Base-by-base conservation (phyloP, 1,140 invertebrate species). In the Trichonephila clavata region DNA sequence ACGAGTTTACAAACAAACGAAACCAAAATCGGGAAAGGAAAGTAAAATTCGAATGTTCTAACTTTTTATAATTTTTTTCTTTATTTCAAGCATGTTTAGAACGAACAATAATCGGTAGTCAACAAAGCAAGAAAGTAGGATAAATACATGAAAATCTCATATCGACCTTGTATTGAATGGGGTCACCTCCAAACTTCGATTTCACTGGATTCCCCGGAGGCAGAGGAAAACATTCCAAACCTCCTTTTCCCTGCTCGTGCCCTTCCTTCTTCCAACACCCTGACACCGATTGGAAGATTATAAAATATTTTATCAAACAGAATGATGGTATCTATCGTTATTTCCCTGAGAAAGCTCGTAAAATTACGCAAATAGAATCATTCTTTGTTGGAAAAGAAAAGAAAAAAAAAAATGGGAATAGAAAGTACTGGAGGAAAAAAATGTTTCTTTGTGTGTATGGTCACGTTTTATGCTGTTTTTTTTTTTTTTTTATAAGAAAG, bases 101-200 rank as follows among this genome's bases (percentile, higher is more conserved):
- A 10, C 50, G 0, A 50, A 77, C 13, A 2, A 5, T 27, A 77
- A 39, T 20, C 10, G 27, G 5, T 77, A 27, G 71, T 5, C 32
- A 39, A 7, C 27, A 77, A 32, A 77, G 1, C 71, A 16, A 18
- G 71, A 77, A 77, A 77, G 71, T 77, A 39, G 27, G 32, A 77
- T 77, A 39, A 39, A 77, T 77, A 6, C 27, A 77, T 32, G 71
- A 77, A 77, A 77, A 77, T 39, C 14, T 27, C 3, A 13, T 13
- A 5, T 39, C 32, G 71, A 77, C 71, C 71, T 77, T 77, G 71
- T 32, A 77, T 77, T 16, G 68, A 77, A 77, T 77, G 71, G 18
- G 71, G 71, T 77, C 71, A 77, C 32, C 32, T 77, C 71, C 27
- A 77, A 77, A 77, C 61, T 63, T 63, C 71, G 71, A 18, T 77